These are phyloP conservation scores for Epizoanthus stellaris DNA, from an alignment of 92 coral and sea anemone species.

Conservation along the genomic window DNA sequence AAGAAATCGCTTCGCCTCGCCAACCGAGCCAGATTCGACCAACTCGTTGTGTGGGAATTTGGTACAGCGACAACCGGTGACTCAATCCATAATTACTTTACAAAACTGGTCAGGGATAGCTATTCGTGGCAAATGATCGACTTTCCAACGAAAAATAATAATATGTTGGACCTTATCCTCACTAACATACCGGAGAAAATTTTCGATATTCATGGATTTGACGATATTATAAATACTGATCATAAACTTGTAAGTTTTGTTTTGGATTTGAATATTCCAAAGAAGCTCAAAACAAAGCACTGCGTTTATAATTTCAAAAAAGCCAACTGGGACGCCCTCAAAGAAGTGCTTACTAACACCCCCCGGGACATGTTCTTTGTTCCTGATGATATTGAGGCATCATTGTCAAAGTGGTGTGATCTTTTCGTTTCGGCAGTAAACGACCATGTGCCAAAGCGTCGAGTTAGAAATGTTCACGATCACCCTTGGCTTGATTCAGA, in stretches of 20 bases:
- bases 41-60: conserved; percentile 44
- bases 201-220: conserved; percentile 33
- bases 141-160: conserved; percentile 33
- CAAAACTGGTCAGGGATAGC: conserved; percentile 21
- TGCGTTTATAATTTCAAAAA: conserved; percentile 56
- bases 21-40: conserved; percentile 42
- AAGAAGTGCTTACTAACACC: conserved; percentile 46
- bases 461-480: conserved; percentile 41
- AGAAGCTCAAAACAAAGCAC: conserved; percentile 34
- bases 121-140: conserved; percentile 44
- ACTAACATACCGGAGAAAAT: conserved; percentile 49
- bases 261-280: conserved; percentile 45
- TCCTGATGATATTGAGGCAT: conserved; percentile 50
- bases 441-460: conserved; percentile 64
- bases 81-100: conserved; percentile 46
- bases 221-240: conserved; percentile 42
- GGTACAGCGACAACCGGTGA: conserved; percentile 48
- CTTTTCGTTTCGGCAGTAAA: conserved; percentile 70
- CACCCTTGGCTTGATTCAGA: conserved; percentile 74
- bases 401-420: conserved; percentile 66
- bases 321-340: conserved; percentile 67
- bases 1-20: conserved; percentile 41
- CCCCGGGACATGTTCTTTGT: conserved; percentile 70
- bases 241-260: conserved; percentile 49
- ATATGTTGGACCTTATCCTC: conserved; percentile 30